Conservation (phyloP, 2,113 vertebrate genomes). For the Grammomys dolichurus region DNA sequence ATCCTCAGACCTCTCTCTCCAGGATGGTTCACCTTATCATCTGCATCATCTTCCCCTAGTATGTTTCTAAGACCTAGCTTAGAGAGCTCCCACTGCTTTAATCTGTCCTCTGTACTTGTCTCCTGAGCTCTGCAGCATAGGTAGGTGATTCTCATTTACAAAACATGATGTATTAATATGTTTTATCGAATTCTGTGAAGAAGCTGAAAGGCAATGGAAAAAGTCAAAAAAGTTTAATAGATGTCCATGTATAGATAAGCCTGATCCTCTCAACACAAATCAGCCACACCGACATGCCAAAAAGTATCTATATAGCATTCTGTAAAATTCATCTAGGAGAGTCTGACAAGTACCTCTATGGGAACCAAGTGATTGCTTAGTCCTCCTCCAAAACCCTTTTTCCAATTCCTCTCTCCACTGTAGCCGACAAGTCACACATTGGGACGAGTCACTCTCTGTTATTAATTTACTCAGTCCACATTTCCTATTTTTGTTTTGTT, state of each 20-base stretch:
- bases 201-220: constrained; percentile 35
- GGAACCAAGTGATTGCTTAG: not conserved
- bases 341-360: not conserved
- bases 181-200: constrained; percentile 11
- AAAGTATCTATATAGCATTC: not conserved
- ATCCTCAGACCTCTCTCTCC: constrained; percentile 22
- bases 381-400: not conserved
- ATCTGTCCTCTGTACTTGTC: not conserved
- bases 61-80: not conserved
- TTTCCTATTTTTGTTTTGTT: not conserved
- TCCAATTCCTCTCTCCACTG: not conserved
- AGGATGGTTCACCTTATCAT: not conserved
- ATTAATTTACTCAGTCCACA: not conserved
- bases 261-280: not conserved
- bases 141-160: not conserved
- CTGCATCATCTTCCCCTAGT: not conserved
- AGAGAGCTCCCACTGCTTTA: constrained; percentile 23
- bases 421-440: not conserved
- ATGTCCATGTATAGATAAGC: constrained; percentile 6
- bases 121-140: not conserved
- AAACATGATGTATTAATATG: constrained; percentile 33
- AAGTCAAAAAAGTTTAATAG: not conserved
- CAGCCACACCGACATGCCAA: not conserved
- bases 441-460: not conserved
- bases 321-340: not conserved